Percentiles rank a stretch among this genome's conserved stretches.
These are phyloP conservation scores for Drosophila bipectinata DNA, from an alignment of 1,140 invertebrate genomes.

Conservation along the genomic window DNA sequence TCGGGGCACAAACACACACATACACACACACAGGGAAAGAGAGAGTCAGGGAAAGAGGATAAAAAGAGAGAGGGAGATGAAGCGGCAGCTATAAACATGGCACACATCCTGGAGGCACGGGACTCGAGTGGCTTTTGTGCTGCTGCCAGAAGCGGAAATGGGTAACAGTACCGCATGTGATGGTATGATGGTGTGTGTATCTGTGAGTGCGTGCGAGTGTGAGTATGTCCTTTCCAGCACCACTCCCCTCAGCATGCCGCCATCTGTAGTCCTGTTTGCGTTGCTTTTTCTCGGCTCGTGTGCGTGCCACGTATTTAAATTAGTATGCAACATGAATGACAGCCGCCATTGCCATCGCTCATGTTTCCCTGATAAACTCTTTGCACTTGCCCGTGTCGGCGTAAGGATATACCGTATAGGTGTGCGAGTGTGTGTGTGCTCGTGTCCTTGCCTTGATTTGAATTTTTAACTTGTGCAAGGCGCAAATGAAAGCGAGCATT, in stretches of 20 bases:
- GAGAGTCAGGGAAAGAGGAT: not conserved
- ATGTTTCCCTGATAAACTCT: slow-evolving; percentile 68
- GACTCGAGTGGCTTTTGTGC: slow-evolving; percentile 72
- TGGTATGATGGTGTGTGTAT: slow-evolving; percentile 37
- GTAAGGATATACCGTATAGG: not conserved
- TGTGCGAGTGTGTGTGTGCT: slow-evolving; percentile 19
- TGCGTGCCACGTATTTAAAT: slow-evolving; percentile 77
- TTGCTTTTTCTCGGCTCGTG: slow-evolving; percentile 13
- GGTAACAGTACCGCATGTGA: slow-evolving; percentile 70
- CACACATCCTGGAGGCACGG: slow-evolving; percentile 76
- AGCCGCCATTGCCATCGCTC: slow-evolving; percentile 66
- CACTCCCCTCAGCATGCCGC: not conserved
- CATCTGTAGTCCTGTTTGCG: not conserved
- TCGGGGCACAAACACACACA: too few relatives aligned
- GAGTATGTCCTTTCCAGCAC: not conserved
- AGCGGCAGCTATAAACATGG: slow-evolving; percentile 68
- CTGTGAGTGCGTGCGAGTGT: not conserved
- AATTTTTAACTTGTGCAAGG: slow-evolving; percentile 74
- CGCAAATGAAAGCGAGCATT: slow-evolving; percentile 77
- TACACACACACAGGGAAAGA: not conserved
- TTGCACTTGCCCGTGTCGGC: slow-evolving; percentile 19
- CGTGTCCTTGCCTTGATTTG: slow-evolving; percentile 70
- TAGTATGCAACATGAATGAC: slow-evolving; percentile 82
- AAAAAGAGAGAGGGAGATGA: slow-evolving; percentile 4
- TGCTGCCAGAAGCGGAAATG: slow-evolving; percentile 78